Percentiles rank a stretch among this genome's conserved stretches.
These are phyloP conservation scores for Sitophilus oryzae DNA, from an alignment of 1,140 invertebrate species.

Conservation along the genomic window DNA sequence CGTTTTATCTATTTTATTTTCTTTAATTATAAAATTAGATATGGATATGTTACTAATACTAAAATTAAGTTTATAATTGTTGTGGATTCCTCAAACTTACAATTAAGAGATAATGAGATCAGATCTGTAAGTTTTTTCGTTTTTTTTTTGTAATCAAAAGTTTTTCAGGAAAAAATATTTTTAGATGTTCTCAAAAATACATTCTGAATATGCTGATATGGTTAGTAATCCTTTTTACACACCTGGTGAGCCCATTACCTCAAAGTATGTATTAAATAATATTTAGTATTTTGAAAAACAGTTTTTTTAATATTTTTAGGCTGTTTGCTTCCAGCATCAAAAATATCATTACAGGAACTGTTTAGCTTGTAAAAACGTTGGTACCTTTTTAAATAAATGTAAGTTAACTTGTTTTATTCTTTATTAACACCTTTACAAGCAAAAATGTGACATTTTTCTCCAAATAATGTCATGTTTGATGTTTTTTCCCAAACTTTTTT, in stretches of 20 bases:
- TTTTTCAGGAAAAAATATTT: slow-evolving; percentile 23
- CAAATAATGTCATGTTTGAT: background rate
- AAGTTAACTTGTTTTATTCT: too few relatives aligned
- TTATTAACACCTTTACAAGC: too few relatives aligned
- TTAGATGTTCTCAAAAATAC: slow-evolving; percentile 84
- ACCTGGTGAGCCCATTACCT: slow-evolving; percentile 76
- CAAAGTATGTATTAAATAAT: slow-evolving; percentile 55
- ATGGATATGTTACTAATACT: slow-evolving; percentile 97
- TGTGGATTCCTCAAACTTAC: slow-evolving; percentile 83
- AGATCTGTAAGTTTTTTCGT: slow-evolving; percentile 62
- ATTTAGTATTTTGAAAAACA: slow-evolving; percentile 6
- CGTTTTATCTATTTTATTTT: background rate
- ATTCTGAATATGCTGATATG: slow-evolving; percentile 85
- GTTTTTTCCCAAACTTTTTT: too few relatives aligned
- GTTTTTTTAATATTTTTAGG: slow-evolving; percentile 46
- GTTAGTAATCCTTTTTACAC: slow-evolving; percentile 93
- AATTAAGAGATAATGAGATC: slow-evolving; percentile 89
- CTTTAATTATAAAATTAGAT: slow-evolving; percentile 54
- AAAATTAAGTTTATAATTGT: slow-evolving; percentile 93
- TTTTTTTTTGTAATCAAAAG: background rate
- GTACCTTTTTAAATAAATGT: too few relatives aligned
- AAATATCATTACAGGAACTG: slow-evolving; percentile 53
- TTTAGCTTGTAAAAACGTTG: slow-evolving; percentile 26
- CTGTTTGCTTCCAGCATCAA: slow-evolving; percentile 58
- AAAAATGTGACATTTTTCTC: too few relatives aligned